Evolutionary conservation across 2,797 vertebrate genomes (phyloP).

Genomic region (Hapalemur alaotrensis): DNA sequence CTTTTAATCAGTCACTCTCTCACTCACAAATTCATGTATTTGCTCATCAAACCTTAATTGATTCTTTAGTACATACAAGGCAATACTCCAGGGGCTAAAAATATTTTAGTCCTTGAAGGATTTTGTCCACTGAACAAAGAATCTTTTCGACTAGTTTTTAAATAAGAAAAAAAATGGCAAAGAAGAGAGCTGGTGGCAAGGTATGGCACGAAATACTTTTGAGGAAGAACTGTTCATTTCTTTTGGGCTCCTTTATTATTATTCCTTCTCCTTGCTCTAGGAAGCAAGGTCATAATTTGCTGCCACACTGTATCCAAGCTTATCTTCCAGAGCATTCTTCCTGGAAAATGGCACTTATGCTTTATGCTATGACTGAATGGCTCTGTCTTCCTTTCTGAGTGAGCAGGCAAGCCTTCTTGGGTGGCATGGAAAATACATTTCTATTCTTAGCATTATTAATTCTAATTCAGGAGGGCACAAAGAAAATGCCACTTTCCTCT

Average conservation of each 20-base stretch:
- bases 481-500: slow-evolving; percentile 75
- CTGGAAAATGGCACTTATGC: not conserved
- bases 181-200: not conserved
- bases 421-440: slow-evolving; percentile 49
- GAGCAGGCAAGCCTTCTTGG: slow-evolving; percentile 52
- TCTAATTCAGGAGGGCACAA: slow-evolving; percentile 56
- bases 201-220: not conserved
- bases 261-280: not conserved
- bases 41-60: not conserved
- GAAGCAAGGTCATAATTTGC: slow-evolving; percentile 10
- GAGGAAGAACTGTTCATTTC: not conserved
- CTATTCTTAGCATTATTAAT: slow-evolving; percentile 66
- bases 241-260: not conserved
- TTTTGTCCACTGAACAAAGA: slow-evolving; percentile 28
- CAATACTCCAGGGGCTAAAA: not conserved
- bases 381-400: slow-evolving; percentile 29
- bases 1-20: not conserved
- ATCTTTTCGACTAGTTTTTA: slow-evolving; percentile 24
- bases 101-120: not conserved
- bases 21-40: not conserved
- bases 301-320: not conserved
- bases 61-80: not conserved
- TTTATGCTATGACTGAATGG: not conserved
- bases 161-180: slow-evolving; percentile 19
- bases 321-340: slow-evolving; percentile 31